Evolutionary conservation across 2,888 invertebrate species (phyloP), one percentile per base, ranked within the genome.

Genomic region (Drosophila affinis): DNA sequence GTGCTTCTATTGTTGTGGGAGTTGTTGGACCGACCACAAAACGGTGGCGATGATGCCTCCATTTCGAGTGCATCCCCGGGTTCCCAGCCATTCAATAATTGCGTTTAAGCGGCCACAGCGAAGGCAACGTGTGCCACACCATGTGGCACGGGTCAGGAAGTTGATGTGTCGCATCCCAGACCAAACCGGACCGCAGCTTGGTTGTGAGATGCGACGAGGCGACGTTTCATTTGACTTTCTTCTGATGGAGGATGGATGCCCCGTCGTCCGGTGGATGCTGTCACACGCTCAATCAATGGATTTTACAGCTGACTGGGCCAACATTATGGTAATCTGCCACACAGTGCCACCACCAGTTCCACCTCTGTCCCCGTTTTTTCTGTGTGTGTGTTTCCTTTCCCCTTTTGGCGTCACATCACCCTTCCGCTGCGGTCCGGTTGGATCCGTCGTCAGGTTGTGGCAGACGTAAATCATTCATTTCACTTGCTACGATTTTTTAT

Each of bases 251-350:
- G 65, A 81, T 78, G 61, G 24, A 24, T 24, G 4, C 24, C 60
- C 52, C 59, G 32, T 45, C 59, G 32, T 45, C 49, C 34, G 70
- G 62, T 27, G 27, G 24, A 9, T 34, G 14, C 65, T 72, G 68
- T 58, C 63, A 62, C 17, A 59, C 78, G 75, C 76, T 77, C 83
- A 85, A 85, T 89, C 83, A 89, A 84, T 81, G 78, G 82, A 89
- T 88, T 91, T 88, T 70, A 85, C 82, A 79, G 79, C 76, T 87
- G 90, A 85, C 88, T 89, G 81, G 72, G 72, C 69, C 49, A 54
- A 73, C 81, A 78, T 89, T 88, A 89, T 80, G 83, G 83, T 85
- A 88, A 90, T 90, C 89, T 87, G 87, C 89, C 81, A 87, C 67
- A 57, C 52, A 51, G 56, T 63, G 62, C 64, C 21, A 21, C 21